Base-by-base conservation (phyloP, 1,140 invertebrate genomes). In the Drosophila oshimai region DNA sequence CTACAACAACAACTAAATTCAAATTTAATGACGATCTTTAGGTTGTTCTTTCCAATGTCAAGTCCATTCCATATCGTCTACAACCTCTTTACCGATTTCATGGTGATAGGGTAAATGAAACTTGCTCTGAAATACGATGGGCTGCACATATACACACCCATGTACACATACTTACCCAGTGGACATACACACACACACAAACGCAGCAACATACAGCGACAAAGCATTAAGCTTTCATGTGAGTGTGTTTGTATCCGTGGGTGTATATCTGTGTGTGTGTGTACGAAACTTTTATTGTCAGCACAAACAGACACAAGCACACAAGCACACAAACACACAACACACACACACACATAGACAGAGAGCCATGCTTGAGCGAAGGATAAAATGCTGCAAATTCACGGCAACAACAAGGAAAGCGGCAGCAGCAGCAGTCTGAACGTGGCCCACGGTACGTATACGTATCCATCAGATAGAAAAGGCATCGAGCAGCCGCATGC, bases 301-400 rank as follows among this genome's bases (percentile, higher is more conserved):
- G 81, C 81, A 87, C 81, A 86, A 81, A 87, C 81, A 86, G 64
- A 83, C 78, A 81, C 41, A 72, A 74, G 41, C 50, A 60, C 45
- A 70, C 26, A 42, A 24, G 37, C 12, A 50, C 46, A 61, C 24
- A 64, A 31, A n/a, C n/a, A 65, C 13, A 50, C 4, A 73, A 73
- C 28, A 53, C 31, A 50, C 18, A 39, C 26, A 50, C 34, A 61
- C 26, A 61, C 33, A 51, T 22, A 37, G 24, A 73, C 20, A 41
- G 36, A 55, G 46, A 64, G 65, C 50, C 54, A 29, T 84, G 64
- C 74, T 84, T 68, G 79, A 73, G 55, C 64, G 76, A 86, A 87
- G 81, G 81, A 87, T 87, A 87, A 86, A 86, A 86, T 87, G 81
- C 81, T 87, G 81, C 68, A 86, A 87, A 86, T 87, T 86, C 76